Evolutionary conservation across 1,140 invertebrate genomes (phyloP).

Genomic region (Zelostemma sp.): DNA sequence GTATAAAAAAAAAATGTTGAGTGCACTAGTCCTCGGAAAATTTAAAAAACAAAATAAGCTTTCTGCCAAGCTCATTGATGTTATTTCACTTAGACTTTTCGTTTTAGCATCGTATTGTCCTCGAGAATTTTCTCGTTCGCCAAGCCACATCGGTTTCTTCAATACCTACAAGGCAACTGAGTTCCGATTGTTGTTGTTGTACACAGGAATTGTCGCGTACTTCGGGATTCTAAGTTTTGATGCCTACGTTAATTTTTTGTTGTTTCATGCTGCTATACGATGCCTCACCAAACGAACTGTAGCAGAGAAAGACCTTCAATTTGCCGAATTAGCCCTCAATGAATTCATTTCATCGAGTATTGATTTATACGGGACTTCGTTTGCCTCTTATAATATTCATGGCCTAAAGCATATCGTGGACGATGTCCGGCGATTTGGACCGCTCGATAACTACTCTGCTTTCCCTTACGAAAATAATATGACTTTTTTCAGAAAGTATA

Average conservation of each 20-base stretch:
- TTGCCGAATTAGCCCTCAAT: conserved; percentile 20
- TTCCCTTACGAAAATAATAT: conserved; percentile 47
- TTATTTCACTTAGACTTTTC: conserved; percentile 10
- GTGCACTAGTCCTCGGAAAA: conserved; percentile 22
- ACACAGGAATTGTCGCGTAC: conserved; percentile 24
- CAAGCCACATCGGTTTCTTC: conserved; percentile 10
- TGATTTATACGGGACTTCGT: conserved; percentile 21
- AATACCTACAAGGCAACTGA: conserved; percentile 36
- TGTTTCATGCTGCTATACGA: conserved; percentile 16
- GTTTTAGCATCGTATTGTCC: conserved; percentile 17
- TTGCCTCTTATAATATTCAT: conserved; percentile 41
- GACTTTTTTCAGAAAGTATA: conserved; percentile 29
- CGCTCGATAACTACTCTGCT: conserved; percentile 33
- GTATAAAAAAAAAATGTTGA: conserved; percentile 29
- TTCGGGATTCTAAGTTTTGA: conserved; percentile 25
- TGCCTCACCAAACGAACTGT: conserved; percentile 13
- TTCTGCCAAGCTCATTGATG: not conserved
- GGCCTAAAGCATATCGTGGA: conserved; percentile 38
- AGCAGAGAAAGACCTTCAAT: conserved; percentile 1
- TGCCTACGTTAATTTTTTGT: conserved; percentile 11
- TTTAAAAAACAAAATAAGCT: conserved; percentile 12
- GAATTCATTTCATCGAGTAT: conserved; percentile 25
- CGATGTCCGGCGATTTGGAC: conserved; percentile 34
- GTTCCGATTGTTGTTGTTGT: conserved; percentile 34
- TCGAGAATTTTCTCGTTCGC: conserved; percentile 32